Evolutionary conservation across 1,140 invertebrate species (phyloP), one percentile per base, ranked within the genome.

Genomic region (Eupristina koningsbergeri): DNA sequence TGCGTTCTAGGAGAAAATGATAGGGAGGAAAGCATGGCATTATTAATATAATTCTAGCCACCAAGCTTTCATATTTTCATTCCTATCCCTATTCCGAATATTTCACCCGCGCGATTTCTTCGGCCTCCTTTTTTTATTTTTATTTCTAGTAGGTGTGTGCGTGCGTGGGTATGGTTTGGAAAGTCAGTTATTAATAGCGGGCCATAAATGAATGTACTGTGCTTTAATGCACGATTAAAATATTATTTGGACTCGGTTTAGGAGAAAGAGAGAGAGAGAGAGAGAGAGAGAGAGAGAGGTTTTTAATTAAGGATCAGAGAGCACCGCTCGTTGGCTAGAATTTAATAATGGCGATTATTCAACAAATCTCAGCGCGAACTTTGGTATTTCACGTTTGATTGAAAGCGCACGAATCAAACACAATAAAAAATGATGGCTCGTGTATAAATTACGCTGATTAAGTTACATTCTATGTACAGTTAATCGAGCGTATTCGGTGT

Each of bases 41-140:
- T 91, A 90, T 91, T 90, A 91, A 90, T 90, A 90, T 89, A 88
- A 89, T 90, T 88, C 88, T 86, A 83, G 86, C 86, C 69, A 74
- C 75, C 61, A 81, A 69, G 75, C 86, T 85, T 86, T 73, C 81
- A 61, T 79, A 76, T 79, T 82, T 85, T 82, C 80, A 82, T 73
- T 61, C 53, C 50, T 85, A 45, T 80, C 83, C 73, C 41, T 83
- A 39, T 80, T 50, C 81, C 85, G 85, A 78, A 69, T 84, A 69
- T 85, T 61, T 73, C 77, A 63, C 73, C 29, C 61, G 41, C 53
- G 39, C 5, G 2, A 7, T 47, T 47, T 79, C 41, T 50, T 50
- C 31, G 3, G 41, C 3, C 22, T 26, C 26, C 26, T n/a, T n/a
- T n/a, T 31, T 34, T 64, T 31, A 31, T 64, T 64, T 34, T 31